Conservation (phyloP, 2,113 vertebrate species). For the Callithrix jacchus region DNA sequence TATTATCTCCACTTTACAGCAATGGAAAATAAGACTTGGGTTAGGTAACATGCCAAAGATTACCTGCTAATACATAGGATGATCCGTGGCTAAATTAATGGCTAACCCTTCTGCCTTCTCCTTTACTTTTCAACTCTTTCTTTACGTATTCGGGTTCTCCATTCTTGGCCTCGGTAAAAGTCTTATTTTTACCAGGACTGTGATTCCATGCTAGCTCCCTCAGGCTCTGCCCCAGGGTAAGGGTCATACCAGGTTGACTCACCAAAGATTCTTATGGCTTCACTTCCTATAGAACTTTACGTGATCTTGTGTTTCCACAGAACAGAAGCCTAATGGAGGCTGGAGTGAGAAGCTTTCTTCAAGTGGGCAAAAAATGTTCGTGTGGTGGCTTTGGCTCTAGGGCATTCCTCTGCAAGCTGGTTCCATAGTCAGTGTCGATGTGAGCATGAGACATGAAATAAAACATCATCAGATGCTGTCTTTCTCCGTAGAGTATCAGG, state of each 20-base stretch:
- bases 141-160: neutral
- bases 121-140: neutral
- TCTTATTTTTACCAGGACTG: neutral
- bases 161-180: neutral
- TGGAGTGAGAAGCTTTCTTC: neutral
- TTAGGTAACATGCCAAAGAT: neutral
- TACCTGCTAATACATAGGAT: neutral
- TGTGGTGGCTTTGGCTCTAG: neutral
- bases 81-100: neutral
- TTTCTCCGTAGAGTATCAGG: neutral
- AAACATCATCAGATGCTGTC: neutral
- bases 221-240: neutral
- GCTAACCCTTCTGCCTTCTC: neutral
- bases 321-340: neutral
- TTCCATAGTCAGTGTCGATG: too few species aligned
- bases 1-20: conserved; percentile 26
- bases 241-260: neutral
- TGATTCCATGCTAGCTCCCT: neutral
- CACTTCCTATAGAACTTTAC: neutral
- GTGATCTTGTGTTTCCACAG: neutral
- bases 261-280: neutral
- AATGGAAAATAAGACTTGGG: conserved; percentile 42
- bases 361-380: neutral
- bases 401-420: neutral
- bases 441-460: neutral